phyloP scores from a whole-genome alignment of 2,113 vertebrate species.

The Brienomyrus brachyistius region DNA sequence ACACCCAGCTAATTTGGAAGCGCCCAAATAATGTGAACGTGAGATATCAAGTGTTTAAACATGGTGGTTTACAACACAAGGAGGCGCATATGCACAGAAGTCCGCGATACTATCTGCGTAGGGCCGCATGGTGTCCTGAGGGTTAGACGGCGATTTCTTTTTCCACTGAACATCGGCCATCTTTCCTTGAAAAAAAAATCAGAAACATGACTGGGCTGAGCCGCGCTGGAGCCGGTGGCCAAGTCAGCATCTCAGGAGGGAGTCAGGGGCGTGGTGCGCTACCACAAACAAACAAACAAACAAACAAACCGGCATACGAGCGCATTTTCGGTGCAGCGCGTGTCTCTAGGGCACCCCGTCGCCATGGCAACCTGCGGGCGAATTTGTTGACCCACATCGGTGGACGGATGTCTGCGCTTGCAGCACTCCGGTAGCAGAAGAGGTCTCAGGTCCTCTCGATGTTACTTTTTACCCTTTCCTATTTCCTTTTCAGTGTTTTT shows the following conservation, averaged over 20 bases:
- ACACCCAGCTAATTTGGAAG: not conserved
- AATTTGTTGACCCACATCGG: not conserved
- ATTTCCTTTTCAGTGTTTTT: not conserved
- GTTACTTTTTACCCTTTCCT: not conserved
- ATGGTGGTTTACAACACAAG: not conserved
- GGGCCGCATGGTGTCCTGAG: not conserved
- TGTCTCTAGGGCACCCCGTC: not conserved
- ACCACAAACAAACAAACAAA: not conserved
- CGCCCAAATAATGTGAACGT: not conserved
- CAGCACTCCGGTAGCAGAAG: not conserved
- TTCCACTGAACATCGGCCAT: not conserved
- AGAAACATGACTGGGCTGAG: not conserved
- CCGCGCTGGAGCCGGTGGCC: not conserved
- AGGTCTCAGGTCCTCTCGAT: not conserved
- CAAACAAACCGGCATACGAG: not conserved
- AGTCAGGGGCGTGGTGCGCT: not conserved
- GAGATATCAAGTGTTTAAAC: not conserved
- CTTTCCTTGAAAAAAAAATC: not conserved
- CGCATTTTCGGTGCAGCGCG: not conserved
- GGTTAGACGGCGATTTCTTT: not conserved
- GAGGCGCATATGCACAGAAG: not conserved
- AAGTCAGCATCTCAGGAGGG: not conserved
- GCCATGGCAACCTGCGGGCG: not conserved
- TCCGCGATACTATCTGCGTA: not conserved
- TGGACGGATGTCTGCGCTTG: not conserved